Base-by-base conservation (phyloP, 2,797 vertebrate genomes). In the Neostethus bicornis region DNA sequence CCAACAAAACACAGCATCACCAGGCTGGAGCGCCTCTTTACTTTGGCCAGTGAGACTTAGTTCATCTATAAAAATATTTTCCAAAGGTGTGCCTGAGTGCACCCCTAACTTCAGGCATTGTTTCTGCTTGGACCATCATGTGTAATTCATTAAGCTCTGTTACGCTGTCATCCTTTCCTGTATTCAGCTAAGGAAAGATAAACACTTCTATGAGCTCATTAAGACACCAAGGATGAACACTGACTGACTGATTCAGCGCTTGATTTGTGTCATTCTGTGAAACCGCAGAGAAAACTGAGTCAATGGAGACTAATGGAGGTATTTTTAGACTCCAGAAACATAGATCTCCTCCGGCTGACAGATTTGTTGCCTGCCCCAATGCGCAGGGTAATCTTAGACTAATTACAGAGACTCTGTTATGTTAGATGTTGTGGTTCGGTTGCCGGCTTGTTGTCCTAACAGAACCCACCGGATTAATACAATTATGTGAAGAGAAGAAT, bases 1-100 rank as follows among this genome's bases (percentile, higher is more conserved):
- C 63, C 55, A 56, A 59, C 61, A 70, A 52, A 61, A 53, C n/a
- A 13, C 66, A 47, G 69, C 39, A 72, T 56, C 55, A 53, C 28
- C 61, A n/a, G 38, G 57, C 60, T 45, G 74, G 65, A 66, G 41
- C 65, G 60, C 46, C 45, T 55, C 52, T 69, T 81, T 81, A 58
- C 77, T 87, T 80, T 78, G 61, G 49, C 78, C 61, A 64, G 49
- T 29, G 12, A 74, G 61, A 50, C 71, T 45, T 55, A 73, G 73
- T 77, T 58, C 80, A 80, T 65, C 70, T 76, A 73, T 82, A 62
- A 83, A 78, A 87, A 90, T 90, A 88, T 90, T 89, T 87, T 84
- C 68, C 65, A 83, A 90, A 89, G 87, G 87, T 83, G 86, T 88
- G 86, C 88, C 83, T 61, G 49, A 79, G 73, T 47, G 54, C 48